Conservation (phyloP, 2,888 invertebrate species). For the Dorcus hopei region DNA sequence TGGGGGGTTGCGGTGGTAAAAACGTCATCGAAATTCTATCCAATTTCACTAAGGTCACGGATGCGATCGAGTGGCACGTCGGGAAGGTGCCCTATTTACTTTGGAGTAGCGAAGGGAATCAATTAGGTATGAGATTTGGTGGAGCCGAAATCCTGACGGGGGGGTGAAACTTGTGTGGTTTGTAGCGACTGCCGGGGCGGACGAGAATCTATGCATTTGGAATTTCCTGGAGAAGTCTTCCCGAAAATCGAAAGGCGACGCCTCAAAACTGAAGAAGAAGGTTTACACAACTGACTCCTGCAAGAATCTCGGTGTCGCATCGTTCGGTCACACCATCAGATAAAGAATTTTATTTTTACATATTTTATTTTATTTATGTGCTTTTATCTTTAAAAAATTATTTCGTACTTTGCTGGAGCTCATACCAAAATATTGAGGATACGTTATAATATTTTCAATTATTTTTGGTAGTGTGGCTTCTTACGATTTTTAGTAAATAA, state of each 20-base stretch:
- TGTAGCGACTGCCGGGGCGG: conserved; percentile 45
- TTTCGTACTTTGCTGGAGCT: no score
- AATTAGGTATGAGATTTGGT: conserved; percentile 40
- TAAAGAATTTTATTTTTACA: no score
- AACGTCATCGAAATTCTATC: conserved; percentile 17
- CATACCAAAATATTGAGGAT: no score
- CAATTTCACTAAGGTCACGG: conserved; percentile 24
- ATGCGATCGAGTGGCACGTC: conserved; percentile 27
- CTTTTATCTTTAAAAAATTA: no score
- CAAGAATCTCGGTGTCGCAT: no score
- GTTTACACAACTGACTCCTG: no score
- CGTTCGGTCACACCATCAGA: no score
- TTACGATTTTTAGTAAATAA: no score
- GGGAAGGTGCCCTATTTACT: conserved; percentile 28
- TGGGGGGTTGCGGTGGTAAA: conserved; percentile 3
- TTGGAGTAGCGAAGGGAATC: conserved; percentile 30
- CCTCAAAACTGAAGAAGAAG: no score
- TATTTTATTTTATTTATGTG: no score
- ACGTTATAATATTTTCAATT: no score
- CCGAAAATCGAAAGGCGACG: conserved; percentile 9
- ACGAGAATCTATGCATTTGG: conserved; percentile 49
- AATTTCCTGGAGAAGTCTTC: conserved; percentile 38
- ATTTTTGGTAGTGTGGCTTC: no score
- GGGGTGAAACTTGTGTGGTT: conserved; percentile 20
- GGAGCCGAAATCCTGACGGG: conserved; percentile 44